These are phyloP conservation scores for Rhimphoctona megacephalus DNA, from an alignment of 2,888 invertebrate genomes.

Conservation along the genomic window DNA sequence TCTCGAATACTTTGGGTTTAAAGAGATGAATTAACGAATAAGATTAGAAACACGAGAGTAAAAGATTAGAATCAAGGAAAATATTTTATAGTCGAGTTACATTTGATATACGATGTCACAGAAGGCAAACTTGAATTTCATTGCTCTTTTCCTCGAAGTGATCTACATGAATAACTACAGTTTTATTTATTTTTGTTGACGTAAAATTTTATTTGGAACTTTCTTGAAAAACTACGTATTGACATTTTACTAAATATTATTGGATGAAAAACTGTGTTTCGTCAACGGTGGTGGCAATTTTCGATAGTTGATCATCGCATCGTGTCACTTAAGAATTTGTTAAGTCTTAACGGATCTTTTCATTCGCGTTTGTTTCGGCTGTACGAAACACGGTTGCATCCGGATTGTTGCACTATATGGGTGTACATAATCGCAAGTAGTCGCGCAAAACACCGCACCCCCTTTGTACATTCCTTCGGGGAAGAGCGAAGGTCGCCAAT, in stretches of 20 bases:
- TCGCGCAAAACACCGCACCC: slow-evolving; percentile 72
- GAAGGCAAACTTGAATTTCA: not conserved
- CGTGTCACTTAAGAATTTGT: slow-evolving; percentile 34
- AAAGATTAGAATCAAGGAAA: not conserved
- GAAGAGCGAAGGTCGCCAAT: slow-evolving; percentile 83
- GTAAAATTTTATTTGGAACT: not conserved
- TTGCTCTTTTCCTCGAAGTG: not conserved
- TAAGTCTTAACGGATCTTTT: slow-evolving; percentile 13
- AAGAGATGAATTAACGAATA: not conserved
- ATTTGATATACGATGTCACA: not conserved
- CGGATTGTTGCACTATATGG: slow-evolving; percentile 53
- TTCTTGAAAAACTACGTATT: not conserved
- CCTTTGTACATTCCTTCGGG: slow-evolving; percentile 81
- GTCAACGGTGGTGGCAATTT: slow-evolving; percentile 30
- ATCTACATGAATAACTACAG: not conserved
- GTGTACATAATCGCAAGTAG: slow-evolving; percentile 44
- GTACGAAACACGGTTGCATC: not conserved
- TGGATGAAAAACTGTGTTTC: not conserved
- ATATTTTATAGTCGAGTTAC: not conserved
- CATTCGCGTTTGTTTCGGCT: not conserved
- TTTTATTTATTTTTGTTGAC: not conserved
- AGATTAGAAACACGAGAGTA: not conserved
- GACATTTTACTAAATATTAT: not conserved
- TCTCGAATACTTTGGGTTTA: not conserved
- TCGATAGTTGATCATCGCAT: slow-evolving; percentile 42